Evolutionary conservation across 2,888 invertebrate genomes (phyloP).

Genomic region (Nebria brevicollis): DNA sequence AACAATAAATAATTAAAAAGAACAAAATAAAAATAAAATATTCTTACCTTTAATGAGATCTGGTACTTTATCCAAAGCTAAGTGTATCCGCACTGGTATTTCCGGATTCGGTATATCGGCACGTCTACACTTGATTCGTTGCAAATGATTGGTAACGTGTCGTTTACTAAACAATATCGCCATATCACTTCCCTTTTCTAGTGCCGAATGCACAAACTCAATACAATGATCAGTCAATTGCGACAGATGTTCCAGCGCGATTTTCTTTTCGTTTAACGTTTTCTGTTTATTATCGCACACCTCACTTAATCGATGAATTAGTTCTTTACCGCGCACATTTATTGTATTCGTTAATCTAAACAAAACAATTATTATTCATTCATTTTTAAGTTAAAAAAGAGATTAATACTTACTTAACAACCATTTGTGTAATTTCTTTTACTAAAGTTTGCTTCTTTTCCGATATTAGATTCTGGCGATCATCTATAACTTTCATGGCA

Average conservation of each 20-base stretch:
- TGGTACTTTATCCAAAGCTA: conserved; percentile 82
- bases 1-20: conserved; percentile 17
- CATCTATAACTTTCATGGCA: conserved; percentile 84
- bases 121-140: conserved; percentile 82
- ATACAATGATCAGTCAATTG: conserved; percentile 90
- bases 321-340: conserved; percentile 83
- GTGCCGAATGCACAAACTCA: conserved; percentile 81
- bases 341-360: conserved; percentile 81
- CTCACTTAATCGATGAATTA: conserved; percentile 83
- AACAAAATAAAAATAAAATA: conserved; percentile 19
- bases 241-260: conserved; percentile 82
- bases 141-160: conserved; percentile 77
- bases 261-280: conserved; percentile 85
- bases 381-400: too few relatives aligned
- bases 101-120: conserved; percentile 92
- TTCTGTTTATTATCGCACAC: conserved; percentile 80
- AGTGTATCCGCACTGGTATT: conserved; percentile 84
- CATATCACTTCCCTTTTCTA: conserved; percentile 84
- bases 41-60: conserved; percentile 79
- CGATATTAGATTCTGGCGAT: conserved; percentile 83
- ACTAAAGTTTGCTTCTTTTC: conserved; percentile 87
- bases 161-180: conserved; percentile 86
- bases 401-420: conserved; percentile 74
- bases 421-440: conserved; percentile 88
- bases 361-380: conserved; percentile 6